These are phyloP conservation scores for Doryteuthis pealeii DNA, from an alignment of 1,140 invertebrate genomes.

Conservation along the genomic window DNA sequence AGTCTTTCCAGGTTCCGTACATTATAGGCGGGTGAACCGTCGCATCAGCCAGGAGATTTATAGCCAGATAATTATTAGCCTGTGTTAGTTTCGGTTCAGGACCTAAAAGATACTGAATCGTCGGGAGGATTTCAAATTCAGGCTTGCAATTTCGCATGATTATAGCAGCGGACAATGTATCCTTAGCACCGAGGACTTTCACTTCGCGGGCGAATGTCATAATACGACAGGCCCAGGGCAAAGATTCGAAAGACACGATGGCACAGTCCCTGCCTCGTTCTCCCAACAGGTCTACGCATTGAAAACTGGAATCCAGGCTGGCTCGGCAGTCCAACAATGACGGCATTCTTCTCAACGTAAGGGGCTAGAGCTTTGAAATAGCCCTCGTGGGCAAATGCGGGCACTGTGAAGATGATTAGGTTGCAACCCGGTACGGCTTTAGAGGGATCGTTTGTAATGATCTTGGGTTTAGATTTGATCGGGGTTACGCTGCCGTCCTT, in stretches of 20 bases:
- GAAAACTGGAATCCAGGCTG: conserved; percentile 47
- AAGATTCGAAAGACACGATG: conserved; percentile 38
- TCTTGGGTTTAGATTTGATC: conserved; percentile 21
- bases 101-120: conserved; percentile 24
- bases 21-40: conserved; percentile 44
- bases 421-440: conserved; percentile 24
- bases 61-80: conserved; percentile 31
- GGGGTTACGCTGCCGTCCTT: neutral
- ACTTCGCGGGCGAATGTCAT: conserved; percentile 38
- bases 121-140: conserved; percentile 10
- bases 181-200: conserved; percentile 23
- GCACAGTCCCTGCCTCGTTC: conserved; percentile 19
- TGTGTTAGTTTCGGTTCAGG: conserved; percentile 18
- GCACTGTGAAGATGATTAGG: conserved; percentile 35
- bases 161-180: conserved; percentile 19
- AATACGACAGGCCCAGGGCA: conserved; percentile 43
- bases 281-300: conserved; percentile 23
- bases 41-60: conserved; percentile 36
- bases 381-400: conserved; percentile 34
- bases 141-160: conserved; percentile 16
- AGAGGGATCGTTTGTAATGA: conserved; percentile 31
- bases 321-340: conserved; percentile 39
- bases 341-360: conserved; percentile 25
- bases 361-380: conserved; percentile 36
- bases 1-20: conserved; percentile 44